Conservation (phyloP, 2,797 vertebrate genomes). For the Gymnoscopelus microlampas region DNA sequence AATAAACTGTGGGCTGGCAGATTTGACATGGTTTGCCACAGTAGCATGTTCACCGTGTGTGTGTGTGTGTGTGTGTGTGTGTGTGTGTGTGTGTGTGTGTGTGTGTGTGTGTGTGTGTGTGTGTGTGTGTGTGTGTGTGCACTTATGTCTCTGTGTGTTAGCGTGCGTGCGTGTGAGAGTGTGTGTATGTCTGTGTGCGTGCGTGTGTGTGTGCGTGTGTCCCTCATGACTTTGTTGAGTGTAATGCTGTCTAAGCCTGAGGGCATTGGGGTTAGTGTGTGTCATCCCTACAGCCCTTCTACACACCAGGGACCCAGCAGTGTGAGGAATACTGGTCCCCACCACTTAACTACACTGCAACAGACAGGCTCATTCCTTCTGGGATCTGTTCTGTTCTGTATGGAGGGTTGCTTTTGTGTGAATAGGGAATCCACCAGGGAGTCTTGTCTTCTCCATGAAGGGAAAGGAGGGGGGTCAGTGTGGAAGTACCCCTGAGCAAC, state of each 20-base stretch:
- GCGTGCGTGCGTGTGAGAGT: conserved; percentile 43
- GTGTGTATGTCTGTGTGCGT: conserved; percentile 40
- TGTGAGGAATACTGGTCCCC: neutral
- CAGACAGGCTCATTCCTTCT: conserved; percentile 11
- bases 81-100: neutral
- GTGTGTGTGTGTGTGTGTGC: no score
- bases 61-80: conserved; percentile 8
- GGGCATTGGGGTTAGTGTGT: conserved; percentile 1
- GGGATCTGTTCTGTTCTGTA: no score
- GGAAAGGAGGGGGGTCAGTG: no score
- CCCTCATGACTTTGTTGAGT: conserved; percentile 17
- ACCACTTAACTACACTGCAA: neutral
- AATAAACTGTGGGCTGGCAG: conserved; percentile 43
- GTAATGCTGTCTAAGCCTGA: conserved; percentile 4
- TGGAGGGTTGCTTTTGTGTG: conserved; percentile 16
- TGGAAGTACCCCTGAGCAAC: no score
- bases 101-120: no score
- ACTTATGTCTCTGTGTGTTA: no score
- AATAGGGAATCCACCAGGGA: conserved; percentile 8
- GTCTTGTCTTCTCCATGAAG: conserved; percentile 4
- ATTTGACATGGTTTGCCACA: conserved; percentile 23
- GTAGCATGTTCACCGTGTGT: neutral
- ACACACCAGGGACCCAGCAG: conserved; percentile 9
- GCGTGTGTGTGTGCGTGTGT: conserved; percentile 6
- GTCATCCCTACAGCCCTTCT: neutral